A percentile compares a stretch with the other conserved stretches of the same genome.
Conservation (phyloP, 2,888 invertebrate species). For the Lepidocyrtinus sp. region DNA sequence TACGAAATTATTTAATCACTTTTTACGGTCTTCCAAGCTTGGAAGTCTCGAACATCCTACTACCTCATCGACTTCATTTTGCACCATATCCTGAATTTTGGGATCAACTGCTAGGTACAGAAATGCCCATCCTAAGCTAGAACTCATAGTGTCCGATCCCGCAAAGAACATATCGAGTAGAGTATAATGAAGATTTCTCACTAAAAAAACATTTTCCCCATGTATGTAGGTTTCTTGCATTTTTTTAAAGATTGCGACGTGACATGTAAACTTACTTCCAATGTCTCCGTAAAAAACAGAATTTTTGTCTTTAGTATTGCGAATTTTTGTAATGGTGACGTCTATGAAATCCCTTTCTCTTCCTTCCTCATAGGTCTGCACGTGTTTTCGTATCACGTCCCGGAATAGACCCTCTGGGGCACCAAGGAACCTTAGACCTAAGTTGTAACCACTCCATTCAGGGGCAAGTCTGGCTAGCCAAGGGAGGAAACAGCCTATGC, state of each 20-base stretch:
- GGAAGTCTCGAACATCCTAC: constrained; percentile 69
- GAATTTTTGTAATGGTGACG: constrained; percentile 68
- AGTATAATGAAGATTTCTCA: constrained; percentile 66
- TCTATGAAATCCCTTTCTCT: constrained; percentile 70
- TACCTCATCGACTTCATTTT: constrained; percentile 70
- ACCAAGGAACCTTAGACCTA: constrained; percentile 62
- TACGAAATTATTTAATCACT: too few relatives aligned
- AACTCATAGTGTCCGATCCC: constrained; percentile 66
- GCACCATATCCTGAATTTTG: constrained; percentile 64
- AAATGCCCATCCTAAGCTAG: constrained; percentile 66
- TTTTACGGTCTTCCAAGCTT: constrained; percentile 66
- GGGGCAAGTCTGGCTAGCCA: constrained; percentile 66
- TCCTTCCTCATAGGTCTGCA: constrained; percentile 58
- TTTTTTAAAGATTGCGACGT: neutral
- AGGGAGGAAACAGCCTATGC: constrained; percentile 66
- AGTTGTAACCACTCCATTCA: constrained; percentile 62
- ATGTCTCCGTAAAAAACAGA: constrained; percentile 66
- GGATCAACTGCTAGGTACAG: constrained; percentile 58
- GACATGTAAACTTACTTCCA: constrained; percentile 51
- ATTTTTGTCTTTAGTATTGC: constrained; percentile 59
- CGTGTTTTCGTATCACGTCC: constrained; percentile 67
- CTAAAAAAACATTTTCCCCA: constrained; percentile 31
- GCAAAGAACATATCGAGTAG: constrained; percentile 67
- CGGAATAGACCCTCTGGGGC: constrained; percentile 63
- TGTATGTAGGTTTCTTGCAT: neutral